Conservation (phyloP, 1,140 invertebrate species). For the Mya arenaria region DNA sequence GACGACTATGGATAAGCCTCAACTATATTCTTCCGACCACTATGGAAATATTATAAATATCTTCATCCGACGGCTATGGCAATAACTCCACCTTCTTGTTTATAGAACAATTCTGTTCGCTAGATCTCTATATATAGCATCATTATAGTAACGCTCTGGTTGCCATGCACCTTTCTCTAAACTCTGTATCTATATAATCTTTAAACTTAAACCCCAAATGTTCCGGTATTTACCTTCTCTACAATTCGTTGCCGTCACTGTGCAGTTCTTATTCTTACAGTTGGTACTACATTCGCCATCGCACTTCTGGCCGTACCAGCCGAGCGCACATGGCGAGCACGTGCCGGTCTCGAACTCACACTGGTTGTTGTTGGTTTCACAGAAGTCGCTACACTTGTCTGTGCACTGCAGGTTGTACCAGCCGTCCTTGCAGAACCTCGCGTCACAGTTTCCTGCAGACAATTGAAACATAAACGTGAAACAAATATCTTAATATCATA, state of each 20-base stretch:
- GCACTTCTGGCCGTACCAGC: conserved; percentile 46
- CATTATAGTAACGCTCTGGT: too few species aligned
- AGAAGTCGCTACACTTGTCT: background rate
- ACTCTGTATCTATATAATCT: too few species aligned
- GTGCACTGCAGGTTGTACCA: conserved; percentile 16
- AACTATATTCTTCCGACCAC: too few species aligned
- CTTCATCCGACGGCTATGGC: too few species aligned
- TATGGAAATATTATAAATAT: too few species aligned
- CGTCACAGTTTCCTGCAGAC: conserved; percentile 26
- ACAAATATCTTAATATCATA: too few species aligned
- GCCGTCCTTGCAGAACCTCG: background rate
- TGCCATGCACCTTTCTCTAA: too few species aligned
- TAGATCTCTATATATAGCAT: too few species aligned
- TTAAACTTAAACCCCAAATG: too few species aligned
- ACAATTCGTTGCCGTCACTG: background rate
- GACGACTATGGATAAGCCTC: too few species aligned
- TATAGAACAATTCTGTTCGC: too few species aligned
- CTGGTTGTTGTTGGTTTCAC: background rate
- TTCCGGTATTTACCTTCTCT: conserved; percentile 7
- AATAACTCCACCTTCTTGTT: too few species aligned
- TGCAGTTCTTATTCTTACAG: conserved; percentile 48
- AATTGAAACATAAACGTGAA: background rate
- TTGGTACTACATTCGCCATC: conserved; percentile 20
- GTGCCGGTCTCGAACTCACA: conserved; percentile 23
- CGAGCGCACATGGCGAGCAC: conserved; percentile 5